Conservation (phyloP, 1,140 invertebrate species). For the honey bee (Apis mellifera) region DNA sequence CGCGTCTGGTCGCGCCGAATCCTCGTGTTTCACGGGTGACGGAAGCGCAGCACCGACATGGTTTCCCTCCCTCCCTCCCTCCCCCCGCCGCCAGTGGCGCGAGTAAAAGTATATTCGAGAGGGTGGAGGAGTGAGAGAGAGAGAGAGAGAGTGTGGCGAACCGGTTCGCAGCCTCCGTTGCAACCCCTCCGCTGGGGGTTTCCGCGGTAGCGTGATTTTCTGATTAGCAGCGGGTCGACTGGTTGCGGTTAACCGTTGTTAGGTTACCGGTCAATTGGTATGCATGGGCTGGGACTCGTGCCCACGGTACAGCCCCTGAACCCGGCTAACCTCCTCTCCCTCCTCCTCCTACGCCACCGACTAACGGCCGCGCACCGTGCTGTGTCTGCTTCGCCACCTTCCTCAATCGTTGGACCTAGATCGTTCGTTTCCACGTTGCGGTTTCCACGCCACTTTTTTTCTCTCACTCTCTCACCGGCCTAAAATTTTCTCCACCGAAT, state of each 20-base stretch:
- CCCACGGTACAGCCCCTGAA: slow-evolving; percentile 55
- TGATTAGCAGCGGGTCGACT: slow-evolving; percentile 80
- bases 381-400: neutral
- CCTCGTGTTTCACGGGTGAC: slow-evolving; percentile 7
- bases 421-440: no score
- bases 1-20: slow-evolving; percentile 9
- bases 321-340: slow-evolving; percentile 58
- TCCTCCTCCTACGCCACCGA: slow-evolving; percentile 48
- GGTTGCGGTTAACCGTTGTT: slow-evolving; percentile 81
- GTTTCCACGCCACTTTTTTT: no score
- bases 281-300: slow-evolving; percentile 81
- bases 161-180: slow-evolving; percentile 38
- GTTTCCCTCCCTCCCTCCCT: neutral
- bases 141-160: neutral
- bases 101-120: slow-evolving; percentile 41
- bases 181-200: slow-evolving; percentile 72
- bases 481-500: no score
- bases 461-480: no score
- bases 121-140: slow-evolving; percentile 36
- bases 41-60: neutral
- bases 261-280: slow-evolving; percentile 79
- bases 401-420: neutral
- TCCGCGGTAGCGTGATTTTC: slow-evolving; percentile 79
- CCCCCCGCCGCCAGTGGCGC: slow-evolving; percentile 1
- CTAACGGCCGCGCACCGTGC: neutral